Evolutionary conservation across 2,113 vertebrate genomes (phyloP).

Genomic region (Rutilus rutilus): DNA sequence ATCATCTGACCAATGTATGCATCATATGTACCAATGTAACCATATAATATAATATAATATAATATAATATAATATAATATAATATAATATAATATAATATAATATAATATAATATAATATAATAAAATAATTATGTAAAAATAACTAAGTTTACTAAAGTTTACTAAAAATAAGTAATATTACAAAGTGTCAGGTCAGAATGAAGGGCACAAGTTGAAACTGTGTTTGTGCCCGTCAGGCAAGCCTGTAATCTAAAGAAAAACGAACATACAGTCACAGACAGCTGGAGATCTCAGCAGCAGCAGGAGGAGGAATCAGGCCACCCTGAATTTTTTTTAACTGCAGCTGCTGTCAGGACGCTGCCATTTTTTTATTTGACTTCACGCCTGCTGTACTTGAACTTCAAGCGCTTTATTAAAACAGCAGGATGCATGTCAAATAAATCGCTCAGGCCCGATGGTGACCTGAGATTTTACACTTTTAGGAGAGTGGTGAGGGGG

Average conservation of each 20-base stretch:
- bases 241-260: constrained; percentile 36
- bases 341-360: constrained; percentile 36
- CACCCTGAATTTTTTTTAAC: constrained; percentile 5
- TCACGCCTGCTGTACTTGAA: constrained; percentile 21
- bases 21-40: too few relatives aligned
- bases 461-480: constrained; percentile 5
- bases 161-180: neutral
- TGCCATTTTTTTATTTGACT: constrained; percentile 25
- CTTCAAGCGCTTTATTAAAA: neutral
- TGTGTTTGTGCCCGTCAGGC: neutral
- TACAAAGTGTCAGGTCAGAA: neutral
- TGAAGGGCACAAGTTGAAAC: neutral
- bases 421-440: neutral
- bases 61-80: too few relatives aligned
- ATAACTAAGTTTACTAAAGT: too few relatives aligned
- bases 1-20: too few relatives aligned
- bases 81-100: too few relatives aligned
- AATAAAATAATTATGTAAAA: too few relatives aligned
- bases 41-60: too few relatives aligned
- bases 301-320: neutral
- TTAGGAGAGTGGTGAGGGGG: constrained; percentile 34
- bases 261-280: constrained; percentile 20
- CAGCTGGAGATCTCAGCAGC: constrained; percentile 17
- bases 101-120: too few relatives aligned
- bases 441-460: neutral